Base-by-base conservation (phyloP, 2,888 invertebrate species). In the Agrenia bidenticulata region DNA sequence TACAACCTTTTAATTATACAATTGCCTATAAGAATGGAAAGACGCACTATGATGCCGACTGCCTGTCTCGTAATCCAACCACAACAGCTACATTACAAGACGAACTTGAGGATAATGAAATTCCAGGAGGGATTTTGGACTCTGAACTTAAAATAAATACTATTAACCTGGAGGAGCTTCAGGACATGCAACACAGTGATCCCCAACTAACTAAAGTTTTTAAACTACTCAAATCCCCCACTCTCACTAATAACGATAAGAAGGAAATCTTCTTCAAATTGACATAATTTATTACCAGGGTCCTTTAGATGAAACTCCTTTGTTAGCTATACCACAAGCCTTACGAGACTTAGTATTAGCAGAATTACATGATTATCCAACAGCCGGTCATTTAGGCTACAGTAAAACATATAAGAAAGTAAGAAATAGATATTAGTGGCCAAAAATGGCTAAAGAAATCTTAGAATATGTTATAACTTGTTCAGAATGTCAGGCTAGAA, bases 321-420 rank as follows among this genome's bases (percentile, higher is more conserved):
- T 32, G 11, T 26, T 73, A 32, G 70, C 59, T 1, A 49, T 70
- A 1, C 64, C 76, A 1, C 9, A 41, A 0, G 39, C 49, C 9
- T n/a, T 74, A n/a, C n/a, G 61, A 2, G 56, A 58, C 1, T 61
- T 72, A 15, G 49, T 77, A 0, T n/a, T 77, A 2, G 23, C 37
- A 9, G 32, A 60, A 19, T 59, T 61, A 13, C 76, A 75, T 37
- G 70, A 74, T 59, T 62, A 63, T 11, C 59, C 67, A 2, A 49
- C 61, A 2, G 37, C 61, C 17, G 70, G 68, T 0, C 72, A 72
- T 27, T 17, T 68, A 19, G 70, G 70, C 1, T 64, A 42, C 27
- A 21, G 19, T 11, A 60, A 42, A n/a, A 72, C 72, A 5, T 49
- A 42, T 0, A 51, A 59, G 1, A 62, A 56, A 54, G 27, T 72